Base-by-base conservation (phyloP, 2,797 vertebrate genomes). In the Gallinago solitaria region DNA sequence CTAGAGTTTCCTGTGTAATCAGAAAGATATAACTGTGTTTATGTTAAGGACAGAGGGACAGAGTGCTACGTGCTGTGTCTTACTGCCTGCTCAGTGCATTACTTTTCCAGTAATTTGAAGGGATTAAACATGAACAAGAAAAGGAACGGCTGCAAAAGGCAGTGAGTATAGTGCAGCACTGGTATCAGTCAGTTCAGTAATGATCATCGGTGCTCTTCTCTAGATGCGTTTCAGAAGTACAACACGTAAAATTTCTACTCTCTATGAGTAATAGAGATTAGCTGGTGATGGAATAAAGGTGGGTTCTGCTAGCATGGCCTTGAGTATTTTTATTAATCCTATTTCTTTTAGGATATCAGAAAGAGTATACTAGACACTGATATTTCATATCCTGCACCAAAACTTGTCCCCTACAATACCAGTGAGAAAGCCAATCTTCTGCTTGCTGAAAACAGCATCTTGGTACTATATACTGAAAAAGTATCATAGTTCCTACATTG, bases 271-370 rank as follows among this genome's bases (percentile, higher is more conserved):
- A 65, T 25, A 77, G 51, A 75, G 43, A 78, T 95, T 77, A 97
- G 32, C 25, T 43, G 59, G 64, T 80, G 84, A 65, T 82, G 45
- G 81, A 83, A 93, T 83, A 68, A 33, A 69, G 37, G 27, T 45
- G 41, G 25, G 18, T 87, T 69, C 76, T 95, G 92, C 83, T 89
- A 81, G 79, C 88, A 84, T 71, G 78, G 37, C 75, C 87, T 60
- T 85, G 79, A 67, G 74, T 70, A 83, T 87, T 96, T 97, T n/a
- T 50, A 53, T 88, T n/a, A 71, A 94, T 95, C n/a, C 13, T 70
- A 12, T 57, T 86, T 13, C 54, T 93, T 91, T 63, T 43, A 71
- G 54, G 57, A 43, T 69, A 89, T 93, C 92, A 84, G 79, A 92
- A 82, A 76, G 67, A 82, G 33, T 80, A 68, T 89, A 37, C 70